Percentiles rank a stretch among this genome's conserved stretches.
These are phyloP conservation scores for Agrotis puta DNA, from an alignment of 2,888 invertebrate species.

Conservation along the genomic window DNA sequence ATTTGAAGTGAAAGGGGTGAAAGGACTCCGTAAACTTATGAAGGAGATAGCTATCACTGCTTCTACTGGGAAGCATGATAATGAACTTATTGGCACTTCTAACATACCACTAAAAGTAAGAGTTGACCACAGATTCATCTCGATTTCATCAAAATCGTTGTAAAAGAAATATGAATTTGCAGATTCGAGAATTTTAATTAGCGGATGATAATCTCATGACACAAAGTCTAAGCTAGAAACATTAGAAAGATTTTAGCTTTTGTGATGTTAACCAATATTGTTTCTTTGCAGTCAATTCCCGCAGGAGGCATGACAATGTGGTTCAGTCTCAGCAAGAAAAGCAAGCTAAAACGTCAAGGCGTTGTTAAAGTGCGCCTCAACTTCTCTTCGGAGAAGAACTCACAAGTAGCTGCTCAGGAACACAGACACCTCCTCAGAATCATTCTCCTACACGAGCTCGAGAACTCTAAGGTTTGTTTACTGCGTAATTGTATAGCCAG, in stretches of 20 bases:
- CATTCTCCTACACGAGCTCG: conserved; percentile 95
- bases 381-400: conserved; percentile 96
- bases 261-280: background rate
- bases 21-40: conserved; percentile 95
- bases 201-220: background rate
- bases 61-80: conserved; percentile 97
- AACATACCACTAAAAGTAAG: conserved; percentile 96
- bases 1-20: conserved; percentile 96
- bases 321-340: conserved; percentile 97
- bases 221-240: background rate
- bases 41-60: conserved; percentile 98
- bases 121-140: background rate
- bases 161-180: background rate
- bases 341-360: conserved; percentile 96
- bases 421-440: conserved; percentile 95
- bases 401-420: conserved; percentile 96
- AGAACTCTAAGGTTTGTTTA: conserved; percentile 92
- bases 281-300: conserved; percentile 94
- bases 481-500: conserved; percentile 36
- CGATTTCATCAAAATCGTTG: background rate
- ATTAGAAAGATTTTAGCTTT: background rate
- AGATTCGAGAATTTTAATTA: background rate
- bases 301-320: conserved; percentile 98
- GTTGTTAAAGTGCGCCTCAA: conserved; percentile 95
- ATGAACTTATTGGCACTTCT: conserved; percentile 98